Evolutionary conservation across 2,113 vertebrate genomes (phyloP), one percentile per base, ranked within the genome.

Genomic region (Ciconia boyciana): DNA sequence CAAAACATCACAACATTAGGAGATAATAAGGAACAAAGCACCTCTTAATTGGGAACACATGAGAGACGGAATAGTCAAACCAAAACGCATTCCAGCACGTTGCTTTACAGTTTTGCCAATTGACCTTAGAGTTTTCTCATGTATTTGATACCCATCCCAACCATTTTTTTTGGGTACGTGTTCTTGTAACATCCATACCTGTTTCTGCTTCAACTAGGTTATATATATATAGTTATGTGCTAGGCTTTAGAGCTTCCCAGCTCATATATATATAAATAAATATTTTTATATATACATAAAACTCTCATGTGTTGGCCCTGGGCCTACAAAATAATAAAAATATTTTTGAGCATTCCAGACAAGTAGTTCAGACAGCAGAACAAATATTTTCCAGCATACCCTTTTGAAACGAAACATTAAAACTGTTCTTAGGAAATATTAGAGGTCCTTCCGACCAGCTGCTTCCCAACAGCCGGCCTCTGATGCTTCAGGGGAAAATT

Each of bases 101-200:
- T 69, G 12, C 31, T 79, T 92, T 24, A 41, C 10, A 69, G 3
- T 48, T 72, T 54, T 80, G 19, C 22, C 26, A n/a, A n/a, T 0
- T 52, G 8, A 46, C 21, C 9, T 39, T 51, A 49, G 6, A 9
- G 6, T 55, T 70, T 85, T 68, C 20, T 64, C 32, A 25, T 9
- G 7, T 22, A n/a, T 77, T 77, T 75, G 5, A 70, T 18, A 74
- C 5, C 4, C 11, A 43, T 16, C 18, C 17, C 43, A 85, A 64
- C 1, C 9, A 39, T 25, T 68, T 41, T 5, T 5, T 10, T 2
- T 18, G 17, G 11, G 11, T 32, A 44, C 2, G 0, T 5, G 7
- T 60, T 71, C 21, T 65, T 65, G 28, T n/a, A 61, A 21, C 19
- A 57, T 11, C 12, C 3, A 0, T 77, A 32, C 11, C 41, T 75